Evolutionary conservation across 2,888 invertebrate species (phyloP).

Genomic region (Agapetus fuscipes): DNA sequence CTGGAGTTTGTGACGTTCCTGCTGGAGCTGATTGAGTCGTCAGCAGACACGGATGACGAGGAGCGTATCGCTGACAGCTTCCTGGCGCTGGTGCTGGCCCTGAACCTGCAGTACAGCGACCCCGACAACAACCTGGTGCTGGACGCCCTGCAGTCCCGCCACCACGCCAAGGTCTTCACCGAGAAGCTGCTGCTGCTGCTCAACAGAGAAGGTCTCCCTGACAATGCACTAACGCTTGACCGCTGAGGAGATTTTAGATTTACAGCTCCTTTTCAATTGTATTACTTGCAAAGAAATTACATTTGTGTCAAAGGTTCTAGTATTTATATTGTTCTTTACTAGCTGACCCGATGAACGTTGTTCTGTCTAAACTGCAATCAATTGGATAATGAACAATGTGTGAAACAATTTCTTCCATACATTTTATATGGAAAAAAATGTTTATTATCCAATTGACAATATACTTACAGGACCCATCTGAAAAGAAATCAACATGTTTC

Average conservation of each 20-base stretch:
- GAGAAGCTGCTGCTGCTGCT: slow-evolving; percentile 80
- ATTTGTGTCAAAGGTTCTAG: too few relatives aligned
- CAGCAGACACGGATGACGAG: slow-evolving; percentile 69
- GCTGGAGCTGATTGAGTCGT: slow-evolving; percentile 71
- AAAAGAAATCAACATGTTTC: too few relatives aligned
- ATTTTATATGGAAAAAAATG: too few relatives aligned
- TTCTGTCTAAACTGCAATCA: neutral
- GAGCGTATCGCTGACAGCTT: slow-evolving; percentile 71
- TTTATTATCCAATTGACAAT: too few relatives aligned
- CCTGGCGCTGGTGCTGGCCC: slow-evolving; percentile 74
- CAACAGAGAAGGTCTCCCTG: slow-evolving; percentile 92
- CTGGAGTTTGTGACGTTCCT: slow-evolving; percentile 71
- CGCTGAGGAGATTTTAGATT: slow-evolving; percentile 9
- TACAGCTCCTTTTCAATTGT: slow-evolving; percentile 6
- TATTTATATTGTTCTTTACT: too few relatives aligned
- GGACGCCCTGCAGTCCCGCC: slow-evolving; percentile 55
- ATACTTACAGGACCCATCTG: too few relatives aligned
- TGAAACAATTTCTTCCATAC: too few relatives aligned
- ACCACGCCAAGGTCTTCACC: slow-evolving; percentile 77
- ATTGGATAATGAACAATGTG: too few relatives aligned
- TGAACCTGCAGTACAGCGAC: slow-evolving; percentile 76
- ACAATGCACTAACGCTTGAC: too few relatives aligned
- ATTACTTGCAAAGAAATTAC: slow-evolving; percentile 1
- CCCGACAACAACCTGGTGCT: slow-evolving; percentile 60
- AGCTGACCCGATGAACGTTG: too few relatives aligned